Conservation (phyloP, 2,113 vertebrate species). For the Coreoperca whiteheadi region DNA sequence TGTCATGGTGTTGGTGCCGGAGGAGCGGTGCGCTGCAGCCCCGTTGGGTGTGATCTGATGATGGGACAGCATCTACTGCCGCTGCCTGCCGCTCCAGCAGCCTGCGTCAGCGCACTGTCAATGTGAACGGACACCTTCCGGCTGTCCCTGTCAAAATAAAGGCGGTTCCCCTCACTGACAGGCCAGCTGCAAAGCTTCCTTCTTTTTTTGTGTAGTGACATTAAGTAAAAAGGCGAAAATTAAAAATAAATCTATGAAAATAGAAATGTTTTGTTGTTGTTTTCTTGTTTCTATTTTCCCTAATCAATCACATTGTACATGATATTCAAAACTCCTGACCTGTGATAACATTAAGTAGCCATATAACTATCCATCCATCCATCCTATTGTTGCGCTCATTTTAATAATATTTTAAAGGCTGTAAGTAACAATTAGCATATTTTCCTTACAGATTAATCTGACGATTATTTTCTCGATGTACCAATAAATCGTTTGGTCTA, state of each 20-base stretch:
- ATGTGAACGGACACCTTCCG: conserved; percentile 29
- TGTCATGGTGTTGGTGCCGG: conserved; percentile 71
- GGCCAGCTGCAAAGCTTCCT: not conserved
- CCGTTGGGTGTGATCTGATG: conserved; percentile 73
- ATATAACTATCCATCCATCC: not conserved
- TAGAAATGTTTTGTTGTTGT: not conserved
- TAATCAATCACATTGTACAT: no score
- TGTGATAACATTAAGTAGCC: no score
- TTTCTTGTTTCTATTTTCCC: not conserved
- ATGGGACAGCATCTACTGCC: conserved; percentile 72
- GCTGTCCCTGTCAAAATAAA: conserved; percentile 48
- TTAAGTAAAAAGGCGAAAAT: not conserved
- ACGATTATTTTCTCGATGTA: no score
- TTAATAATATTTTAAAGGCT: not conserved
- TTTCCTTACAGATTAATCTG: not conserved
- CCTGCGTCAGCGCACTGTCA: not conserved
- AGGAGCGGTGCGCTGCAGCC: conserved; percentile 66
- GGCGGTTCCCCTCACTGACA: not conserved
- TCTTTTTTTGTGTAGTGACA: not conserved
- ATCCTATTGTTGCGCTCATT: not conserved
- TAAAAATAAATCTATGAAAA: no score
- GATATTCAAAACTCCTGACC: not conserved
- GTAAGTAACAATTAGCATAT: not conserved
- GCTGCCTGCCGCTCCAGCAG: conserved; percentile 51
- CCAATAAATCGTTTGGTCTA: no score